A percentile compares a stretch with the other conserved stretches of the same genome.
Evolutionary conservation across 2,113 vertebrate species (phyloP).

Genomic region (Dryoscopus gambensis): DNA sequence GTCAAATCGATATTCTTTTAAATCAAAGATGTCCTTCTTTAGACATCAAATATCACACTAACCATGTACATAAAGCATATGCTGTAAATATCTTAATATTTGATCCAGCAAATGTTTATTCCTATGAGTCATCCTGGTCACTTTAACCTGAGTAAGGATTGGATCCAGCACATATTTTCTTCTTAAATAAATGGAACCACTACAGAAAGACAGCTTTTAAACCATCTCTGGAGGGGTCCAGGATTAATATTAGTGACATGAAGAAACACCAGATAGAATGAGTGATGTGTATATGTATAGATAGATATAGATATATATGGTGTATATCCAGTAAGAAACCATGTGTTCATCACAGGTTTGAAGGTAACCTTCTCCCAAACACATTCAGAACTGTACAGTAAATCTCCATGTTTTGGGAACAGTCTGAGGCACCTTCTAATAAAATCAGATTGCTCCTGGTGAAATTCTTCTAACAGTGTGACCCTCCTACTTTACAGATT

Average conservation of each 20-base stretch:
- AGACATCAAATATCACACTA: background rate
- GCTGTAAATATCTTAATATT: slow-evolving; percentile 42
- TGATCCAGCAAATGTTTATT: slow-evolving; percentile 21
- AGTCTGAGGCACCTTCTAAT: background rate
- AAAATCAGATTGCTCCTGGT: background rate
- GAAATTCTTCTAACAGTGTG: background rate
- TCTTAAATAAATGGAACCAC: background rate
- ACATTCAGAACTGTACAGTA: background rate
- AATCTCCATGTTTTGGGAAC: background rate
- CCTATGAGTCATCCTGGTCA: slow-evolving; percentile 8
- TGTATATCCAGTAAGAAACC: background rate
- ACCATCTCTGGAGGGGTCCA: background rate
- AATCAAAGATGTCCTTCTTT: background rate
- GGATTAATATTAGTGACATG: background rate
- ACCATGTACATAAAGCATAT: background rate
- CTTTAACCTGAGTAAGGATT: slow-evolving; percentile 9
- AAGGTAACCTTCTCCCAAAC: background rate
- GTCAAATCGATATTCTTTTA: background rate
- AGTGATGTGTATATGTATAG: background rate
- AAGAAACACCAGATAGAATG: background rate
- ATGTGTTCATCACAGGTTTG: background rate
- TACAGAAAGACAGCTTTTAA: background rate
- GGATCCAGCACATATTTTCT: background rate
- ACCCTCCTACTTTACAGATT: background rate
- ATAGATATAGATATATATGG: no score